Conservation (phyloP, 2,797 vertebrate genomes). For the Cynopterus sphinx region DNA sequence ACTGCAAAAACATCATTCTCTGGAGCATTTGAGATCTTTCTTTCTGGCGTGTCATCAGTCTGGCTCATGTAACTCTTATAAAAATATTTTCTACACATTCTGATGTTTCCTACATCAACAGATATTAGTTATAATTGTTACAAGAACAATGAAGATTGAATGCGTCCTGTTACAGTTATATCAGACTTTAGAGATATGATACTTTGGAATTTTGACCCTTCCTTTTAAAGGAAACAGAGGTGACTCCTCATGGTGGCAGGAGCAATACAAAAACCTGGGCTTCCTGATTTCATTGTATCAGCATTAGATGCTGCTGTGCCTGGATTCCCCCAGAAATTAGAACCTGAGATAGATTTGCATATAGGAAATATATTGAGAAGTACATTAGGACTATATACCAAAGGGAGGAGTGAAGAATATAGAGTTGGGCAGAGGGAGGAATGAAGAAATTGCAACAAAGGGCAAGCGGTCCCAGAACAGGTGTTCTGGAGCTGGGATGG, state of each 20-base stretch:
- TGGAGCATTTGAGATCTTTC: neutral
- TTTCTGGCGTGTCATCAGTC: neutral
- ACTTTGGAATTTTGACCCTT: neutral
- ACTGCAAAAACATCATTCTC: neutral
- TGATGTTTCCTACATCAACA: neutral
- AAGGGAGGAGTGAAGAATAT: neutral
- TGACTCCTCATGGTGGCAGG: neutral
- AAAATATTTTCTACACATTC: neutral
- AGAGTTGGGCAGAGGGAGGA: neutral
- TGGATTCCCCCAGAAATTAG: neutral
- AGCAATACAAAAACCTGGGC: neutral
- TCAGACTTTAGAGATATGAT: neutral
- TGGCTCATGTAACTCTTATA: neutral
- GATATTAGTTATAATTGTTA: conserved; percentile 1
- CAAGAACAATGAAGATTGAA: neutral
- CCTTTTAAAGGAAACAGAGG: neutral
- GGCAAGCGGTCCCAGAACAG: neutral
- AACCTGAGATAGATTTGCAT: neutral
- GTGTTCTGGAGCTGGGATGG: no score
- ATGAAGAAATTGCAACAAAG: neutral
- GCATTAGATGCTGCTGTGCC: neutral
- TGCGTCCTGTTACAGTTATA: neutral
- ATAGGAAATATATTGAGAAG: neutral
- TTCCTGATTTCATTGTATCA: neutral
- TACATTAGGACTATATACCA: neutral